A percentile compares a stretch with the other conserved stretches of the same genome.
Conservation (phyloP, 2,888 invertebrate species). For the Lasioglossum figueresi region DNA sequence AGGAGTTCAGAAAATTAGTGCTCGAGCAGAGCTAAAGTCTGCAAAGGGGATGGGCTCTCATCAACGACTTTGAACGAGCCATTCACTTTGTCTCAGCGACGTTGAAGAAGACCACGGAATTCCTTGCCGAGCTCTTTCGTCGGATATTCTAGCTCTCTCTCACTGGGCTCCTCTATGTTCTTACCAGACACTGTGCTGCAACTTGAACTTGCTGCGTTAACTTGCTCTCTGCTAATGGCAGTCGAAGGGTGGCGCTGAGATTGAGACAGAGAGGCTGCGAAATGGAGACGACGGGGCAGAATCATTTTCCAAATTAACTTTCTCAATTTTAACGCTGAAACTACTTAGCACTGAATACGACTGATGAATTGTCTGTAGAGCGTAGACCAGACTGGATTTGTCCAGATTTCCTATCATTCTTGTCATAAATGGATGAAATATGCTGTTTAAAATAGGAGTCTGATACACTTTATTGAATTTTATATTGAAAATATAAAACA, state of each 20-base stretch:
- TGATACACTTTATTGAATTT: too few relatives aligned
- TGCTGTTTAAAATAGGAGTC: too few relatives aligned
- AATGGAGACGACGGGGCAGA: background rate
- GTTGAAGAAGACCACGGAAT: constrained; percentile 11
- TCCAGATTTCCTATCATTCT: background rate
- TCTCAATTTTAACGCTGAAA: background rate
- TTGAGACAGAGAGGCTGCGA: background rate
- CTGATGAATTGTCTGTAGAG: background rate
- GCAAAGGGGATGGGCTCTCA: constrained; percentile 4
- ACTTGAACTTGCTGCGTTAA: background rate
- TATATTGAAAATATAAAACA: background rate
- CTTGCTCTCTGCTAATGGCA: background rate
- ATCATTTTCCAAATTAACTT: background rate
- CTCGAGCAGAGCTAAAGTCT: background rate
- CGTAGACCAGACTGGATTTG: too few relatives aligned
- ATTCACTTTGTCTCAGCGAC: background rate
- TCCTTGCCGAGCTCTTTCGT: constrained; percentile 1
- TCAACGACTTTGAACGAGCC: background rate
- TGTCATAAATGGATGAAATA: background rate
- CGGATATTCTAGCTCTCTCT: background rate
- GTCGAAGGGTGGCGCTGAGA: background rate
- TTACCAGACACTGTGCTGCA: background rate
- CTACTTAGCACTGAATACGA: background rate
- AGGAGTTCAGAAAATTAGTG: constrained; percentile 5
- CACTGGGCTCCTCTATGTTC: background rate